phyloP scores from a whole-genome alignment of 2,888 invertebrate species.

The Drosophila quinaria region DNA sequence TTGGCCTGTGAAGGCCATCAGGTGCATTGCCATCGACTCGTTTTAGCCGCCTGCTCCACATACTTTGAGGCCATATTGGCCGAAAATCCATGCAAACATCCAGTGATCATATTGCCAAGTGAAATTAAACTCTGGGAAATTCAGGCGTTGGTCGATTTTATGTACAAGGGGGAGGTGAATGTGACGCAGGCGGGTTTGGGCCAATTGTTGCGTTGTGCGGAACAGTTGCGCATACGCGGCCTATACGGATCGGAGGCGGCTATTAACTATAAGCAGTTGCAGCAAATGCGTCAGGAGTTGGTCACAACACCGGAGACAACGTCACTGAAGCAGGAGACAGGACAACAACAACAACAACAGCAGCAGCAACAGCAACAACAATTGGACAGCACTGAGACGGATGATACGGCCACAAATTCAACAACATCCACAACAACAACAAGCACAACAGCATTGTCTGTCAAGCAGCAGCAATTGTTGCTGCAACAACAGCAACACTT shows the following conservation, averaged over 20 bases:
- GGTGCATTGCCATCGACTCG: slow-evolving; percentile 93
- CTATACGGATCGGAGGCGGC: slow-evolving; percentile 85
- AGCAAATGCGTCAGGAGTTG: slow-evolving; percentile 71
- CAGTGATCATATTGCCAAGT: slow-evolving; percentile 92
- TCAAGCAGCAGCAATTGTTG: slow-evolving; percentile 51
- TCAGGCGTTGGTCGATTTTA: slow-evolving; percentile 94
- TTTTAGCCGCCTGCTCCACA: slow-evolving; percentile 93
- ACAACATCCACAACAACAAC: slow-evolving; percentile 78
- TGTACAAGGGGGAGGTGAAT: slow-evolving; percentile 96
- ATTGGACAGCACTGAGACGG: slow-evolving; percentile 73
- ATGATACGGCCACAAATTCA: slow-evolving; percentile 76
- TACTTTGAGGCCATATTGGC: slow-evolving; percentile 92
- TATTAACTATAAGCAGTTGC: slow-evolving; percentile 83
- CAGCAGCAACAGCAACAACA: slow-evolving; percentile 29
- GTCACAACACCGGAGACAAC: slow-evolving; percentile 19
- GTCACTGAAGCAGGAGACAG: slow-evolving; percentile 10
- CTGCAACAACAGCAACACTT: slow-evolving; percentile 47
- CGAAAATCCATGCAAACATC: slow-evolving; percentile 94
- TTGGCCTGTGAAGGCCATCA: slow-evolving; percentile 94
- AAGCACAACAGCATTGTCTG: slow-evolving; percentile 56
- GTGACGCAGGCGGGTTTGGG: slow-evolving; percentile 94
- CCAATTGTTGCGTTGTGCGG: slow-evolving; percentile 93
- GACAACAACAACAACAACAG: slow-evolving; percentile 16
- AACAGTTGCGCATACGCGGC: slow-evolving; percentile 93
- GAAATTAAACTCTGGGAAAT: slow-evolving; percentile 94